Percentiles rank a stretch among this genome's conserved stretches.
phyloP scores from a whole-genome alignment of 2,888 invertebrate species.

The Oxycera nigricornis region DNA sequence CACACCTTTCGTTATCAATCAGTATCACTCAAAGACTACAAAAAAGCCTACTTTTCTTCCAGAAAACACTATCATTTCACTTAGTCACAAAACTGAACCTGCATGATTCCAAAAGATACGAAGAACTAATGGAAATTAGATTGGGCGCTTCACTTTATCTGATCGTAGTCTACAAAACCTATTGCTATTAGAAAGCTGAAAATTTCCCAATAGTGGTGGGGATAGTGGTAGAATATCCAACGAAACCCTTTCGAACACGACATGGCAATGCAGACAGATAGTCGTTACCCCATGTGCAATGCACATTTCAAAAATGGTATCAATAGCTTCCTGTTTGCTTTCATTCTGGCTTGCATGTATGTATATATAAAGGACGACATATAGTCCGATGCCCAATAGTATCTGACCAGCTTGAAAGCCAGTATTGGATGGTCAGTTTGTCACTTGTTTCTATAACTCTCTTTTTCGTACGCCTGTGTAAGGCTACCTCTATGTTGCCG shows the following conservation, averaged over 20 bases:
- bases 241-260: too few relatives aligned
- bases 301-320: not conserved
- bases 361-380: not conserved
- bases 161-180: slow-evolving; percentile 33
- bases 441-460: not conserved
- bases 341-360: not conserved
- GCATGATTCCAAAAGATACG: slow-evolving; percentile 39
- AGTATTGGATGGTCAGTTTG: not conserved
- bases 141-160: slow-evolving; percentile 45
- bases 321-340: slow-evolving; percentile 26
- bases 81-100: slow-evolving; percentile 14
- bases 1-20: slow-evolving; percentile 9
- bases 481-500: not conserved
- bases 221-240: too few relatives aligned
- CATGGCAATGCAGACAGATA: not conserved
- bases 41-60: not conserved
- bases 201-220: slow-evolving; percentile 8
- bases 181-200: not conserved
- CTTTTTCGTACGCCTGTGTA: not conserved
- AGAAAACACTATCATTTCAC: slow-evolving; percentile 1
- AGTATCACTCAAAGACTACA: not conserved
- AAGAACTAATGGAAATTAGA: slow-evolving; percentile 45
- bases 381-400: not conserved
- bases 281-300: not conserved
- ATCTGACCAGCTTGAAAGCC: not conserved